Evolutionary conservation across 64 coral and sea anemone genomes (phyloP), one percentile per base, ranked within the genome.

Genomic region (Stichodactyla helianthus): DNA sequence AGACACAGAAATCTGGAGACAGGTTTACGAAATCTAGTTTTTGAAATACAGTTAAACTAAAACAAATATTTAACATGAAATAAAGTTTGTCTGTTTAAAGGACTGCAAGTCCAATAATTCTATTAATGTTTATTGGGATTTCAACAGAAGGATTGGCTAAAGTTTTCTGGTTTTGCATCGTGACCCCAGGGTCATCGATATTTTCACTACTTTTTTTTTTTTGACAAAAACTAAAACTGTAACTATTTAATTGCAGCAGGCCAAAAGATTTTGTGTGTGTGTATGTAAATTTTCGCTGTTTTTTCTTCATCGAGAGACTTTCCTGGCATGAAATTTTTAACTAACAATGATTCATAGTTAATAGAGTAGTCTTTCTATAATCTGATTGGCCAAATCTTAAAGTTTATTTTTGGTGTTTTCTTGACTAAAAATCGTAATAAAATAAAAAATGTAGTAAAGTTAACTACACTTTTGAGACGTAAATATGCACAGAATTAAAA

Each of bases 401-500:
- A 28, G 23, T 1, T 26, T 11, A 1, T 74, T 31, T 31, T 74
- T 74, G 1, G 26, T 5, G 10, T 74, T 74, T 10, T 9, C 1
- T 1, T 31, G 25, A 74, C 8, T 74, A 27, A 74, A n/a, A 68
- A n/a, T 68, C 8, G 18, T 6, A 68, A 68, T 13, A 31, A 74
- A 74, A 26, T 74, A 6, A 27, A 8, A 74, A 74, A 31, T 74
- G 12, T 13, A 28, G 26, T 23, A 11, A 6, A 2, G 6, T 31
- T 9, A 74, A 31, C 25, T 74, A 26, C 23, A 4, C 20, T 11
- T 27, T 74, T 23, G 11, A 5, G 23, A 19, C 5, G 10, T 74
- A 74, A 74, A 74, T 74, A 74, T 74, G 68, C 25, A 23, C 11
- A 74, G 68, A 74, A 74, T 74, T 74, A 74, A 10, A 74, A 74